phyloP scores from a whole-genome alignment of 2,888 invertebrate species.

The Salticus scenicus region DNA sequence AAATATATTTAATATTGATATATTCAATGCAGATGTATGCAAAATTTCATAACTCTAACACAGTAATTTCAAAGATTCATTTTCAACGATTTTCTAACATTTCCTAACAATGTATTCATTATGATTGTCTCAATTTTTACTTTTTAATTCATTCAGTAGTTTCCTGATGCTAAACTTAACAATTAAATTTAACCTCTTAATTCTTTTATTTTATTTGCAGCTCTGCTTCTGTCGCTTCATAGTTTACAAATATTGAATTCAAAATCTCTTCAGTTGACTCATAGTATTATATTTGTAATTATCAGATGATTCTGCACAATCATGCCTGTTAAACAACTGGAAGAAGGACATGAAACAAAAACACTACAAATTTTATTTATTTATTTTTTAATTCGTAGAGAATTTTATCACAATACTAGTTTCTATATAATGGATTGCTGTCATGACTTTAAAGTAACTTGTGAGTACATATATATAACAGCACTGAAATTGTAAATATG shows the following conservation, averaged over 20 bases:
- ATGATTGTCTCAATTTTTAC: too few species aligned
- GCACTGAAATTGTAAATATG: neutral
- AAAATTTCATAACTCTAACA: too few species aligned
- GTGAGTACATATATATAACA: neutral
- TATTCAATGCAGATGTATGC: too few species aligned
- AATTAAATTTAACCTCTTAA: neutral
- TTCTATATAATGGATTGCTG: too few species aligned
- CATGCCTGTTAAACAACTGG: neutral
- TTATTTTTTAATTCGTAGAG: too few species aligned
- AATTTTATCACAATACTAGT: too few species aligned
- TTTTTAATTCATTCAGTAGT: too few species aligned
- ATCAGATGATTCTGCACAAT: neutral
- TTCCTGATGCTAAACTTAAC: too few species aligned
- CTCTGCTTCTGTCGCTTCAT: neutral
- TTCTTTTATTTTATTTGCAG: neutral
- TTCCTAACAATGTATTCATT: too few species aligned
- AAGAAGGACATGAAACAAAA: neutral
- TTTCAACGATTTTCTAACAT: too few species aligned
- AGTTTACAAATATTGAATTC: neutral
- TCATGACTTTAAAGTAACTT: neutral
- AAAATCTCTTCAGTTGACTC: neutral
- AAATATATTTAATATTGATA: too few species aligned
- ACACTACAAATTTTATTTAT: neutral
- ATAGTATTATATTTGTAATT: neutral
- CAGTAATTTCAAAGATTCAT: too few species aligned